Evolutionary conservation across 2,797 vertebrate genomes (phyloP).

Genomic region (Heterohyrax brucei): DNA sequence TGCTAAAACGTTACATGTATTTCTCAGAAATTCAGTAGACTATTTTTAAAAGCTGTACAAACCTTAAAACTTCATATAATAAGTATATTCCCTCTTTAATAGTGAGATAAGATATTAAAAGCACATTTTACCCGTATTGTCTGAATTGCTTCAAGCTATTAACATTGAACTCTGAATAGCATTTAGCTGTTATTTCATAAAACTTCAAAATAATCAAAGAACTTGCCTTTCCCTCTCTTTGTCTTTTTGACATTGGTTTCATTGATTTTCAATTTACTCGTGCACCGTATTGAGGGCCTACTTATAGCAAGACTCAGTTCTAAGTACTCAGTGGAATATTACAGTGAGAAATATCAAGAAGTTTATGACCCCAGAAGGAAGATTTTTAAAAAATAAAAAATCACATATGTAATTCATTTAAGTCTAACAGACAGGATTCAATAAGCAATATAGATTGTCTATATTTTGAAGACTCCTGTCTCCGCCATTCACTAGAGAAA

Average conservation of each 20-base stretch:
- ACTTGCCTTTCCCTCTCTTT: rapidly evolving
- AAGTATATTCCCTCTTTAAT: not conserved
- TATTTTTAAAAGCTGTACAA: not conserved
- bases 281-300: not conserved
- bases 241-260: not conserved
- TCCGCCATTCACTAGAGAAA: not conserved
- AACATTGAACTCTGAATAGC: not conserved
- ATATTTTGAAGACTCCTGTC: not conserved
- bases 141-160: not conserved
- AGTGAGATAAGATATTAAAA: not conserved
- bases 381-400: not conserved
- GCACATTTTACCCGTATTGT: not conserved
- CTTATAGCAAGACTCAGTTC: not conserved
- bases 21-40: not conserved
- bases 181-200: not conserved
- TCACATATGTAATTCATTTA: not conserved
- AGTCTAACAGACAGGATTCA: not conserved
- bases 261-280: conserved; percentile 29
- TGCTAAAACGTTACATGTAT: not conserved
- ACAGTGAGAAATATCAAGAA: not conserved
- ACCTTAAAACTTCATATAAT: not conserved
- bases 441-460: not conserved
- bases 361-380: not conserved
- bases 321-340: not conserved
- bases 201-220: conserved; percentile 23